A percentile compares a stretch with the other conserved stretches of the same genome.
phyloP scores from a whole-genome alignment of 2,888 invertebrate genomes.

The Caenorhabditis virilis region DNA sequence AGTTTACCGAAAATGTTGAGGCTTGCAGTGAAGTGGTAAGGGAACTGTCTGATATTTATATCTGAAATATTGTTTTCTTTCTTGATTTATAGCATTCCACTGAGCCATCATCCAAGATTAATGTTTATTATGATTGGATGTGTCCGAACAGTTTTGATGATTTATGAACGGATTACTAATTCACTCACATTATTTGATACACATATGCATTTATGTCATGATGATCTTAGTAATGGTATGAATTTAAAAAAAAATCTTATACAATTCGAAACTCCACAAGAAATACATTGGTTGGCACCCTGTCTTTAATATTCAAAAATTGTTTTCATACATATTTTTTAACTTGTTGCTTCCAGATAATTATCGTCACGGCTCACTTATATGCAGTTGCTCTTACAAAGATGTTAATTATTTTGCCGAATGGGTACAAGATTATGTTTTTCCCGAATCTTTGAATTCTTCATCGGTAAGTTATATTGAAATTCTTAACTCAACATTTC shows the following conservation, averaged over 20 bases:
- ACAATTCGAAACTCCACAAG: not conserved
- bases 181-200: slow-evolving; percentile 34
- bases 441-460: slow-evolving; percentile 14
- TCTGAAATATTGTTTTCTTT: not conserved
- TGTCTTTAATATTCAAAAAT: not conserved
- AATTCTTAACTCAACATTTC: no score
- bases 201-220: slow-evolving; percentile 25
- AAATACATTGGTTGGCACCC: not conserved
- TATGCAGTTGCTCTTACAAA: slow-evolving; percentile 13
- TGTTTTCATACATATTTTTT: not conserved
- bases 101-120: slow-evolving; percentile 12
- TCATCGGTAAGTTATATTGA: slow-evolving; percentile 8
- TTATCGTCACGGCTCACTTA: slow-evolving; percentile 25
- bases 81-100: slow-evolving; percentile 10
- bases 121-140: slow-evolving; percentile 35
- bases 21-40: slow-evolving; percentile 16
- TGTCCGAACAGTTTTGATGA: slow-evolving; percentile 29
- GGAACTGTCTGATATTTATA: not conserved
- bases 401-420: slow-evolving; percentile 16
- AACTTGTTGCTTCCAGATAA: slow-evolving; percentile 7
- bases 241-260: not conserved
- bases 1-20: slow-evolving; percentile 22
- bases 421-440: slow-evolving; percentile 25
- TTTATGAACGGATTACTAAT: slow-evolving; percentile 20
- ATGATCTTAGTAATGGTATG: slow-evolving; percentile 6